Percentiles rank a stretch among this genome's conserved stretches.
Conservation (phyloP, 2,888 invertebrate species). For the Lordiphosa andalusiaca region DNA sequence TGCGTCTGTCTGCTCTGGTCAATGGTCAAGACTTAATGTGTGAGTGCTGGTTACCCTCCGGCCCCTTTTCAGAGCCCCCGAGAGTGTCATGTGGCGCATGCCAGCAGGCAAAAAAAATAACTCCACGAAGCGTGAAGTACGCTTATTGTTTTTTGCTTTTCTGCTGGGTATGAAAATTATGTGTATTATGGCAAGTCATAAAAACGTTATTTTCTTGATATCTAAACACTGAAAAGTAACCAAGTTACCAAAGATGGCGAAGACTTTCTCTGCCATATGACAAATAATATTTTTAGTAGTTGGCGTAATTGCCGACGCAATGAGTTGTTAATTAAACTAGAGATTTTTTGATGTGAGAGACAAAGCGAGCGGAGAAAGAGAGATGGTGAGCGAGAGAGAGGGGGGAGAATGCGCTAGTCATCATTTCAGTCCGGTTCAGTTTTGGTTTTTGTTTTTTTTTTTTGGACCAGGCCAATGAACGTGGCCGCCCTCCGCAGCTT, state of each 20-base stretch:
- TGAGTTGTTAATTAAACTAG: conserved; percentile 67
- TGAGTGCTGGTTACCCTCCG: conserved; percentile 1
- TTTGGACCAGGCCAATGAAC: conserved; percentile 61
- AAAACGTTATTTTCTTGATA: conserved; percentile 37
- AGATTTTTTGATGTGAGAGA: conserved; percentile 27
- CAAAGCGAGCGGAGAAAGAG: conserved; percentile 1
- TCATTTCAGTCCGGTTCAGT: conserved; percentile 34
- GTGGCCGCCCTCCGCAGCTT: conserved; percentile 62
- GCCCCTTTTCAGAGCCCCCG: conserved; percentile 17
- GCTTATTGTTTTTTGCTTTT: conserved; percentile 42
- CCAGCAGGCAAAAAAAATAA: conserved; percentile 31
- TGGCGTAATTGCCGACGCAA: conserved; percentile 67
- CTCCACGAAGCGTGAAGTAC: conserved; percentile 63
- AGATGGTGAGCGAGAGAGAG: conserved; percentile 12
- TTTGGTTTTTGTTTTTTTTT: conserved; percentile 30
- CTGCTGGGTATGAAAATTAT: conserved; percentile 39
- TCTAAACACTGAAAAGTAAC: conserved; percentile 26
- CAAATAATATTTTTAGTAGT: conserved; percentile 64
- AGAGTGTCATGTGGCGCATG: conserved; percentile 72
- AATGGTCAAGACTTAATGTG: conserved; percentile 57
- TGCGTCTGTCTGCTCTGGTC: conserved; percentile 47
- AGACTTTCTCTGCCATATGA: conserved; percentile 71
- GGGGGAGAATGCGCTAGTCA: conserved; percentile 48
- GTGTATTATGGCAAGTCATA: conserved; percentile 38
- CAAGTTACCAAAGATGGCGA: conserved; percentile 19